phyloP scores from a whole-genome alignment of 2,888 invertebrate species.

The Heteropelma amictum region DNA sequence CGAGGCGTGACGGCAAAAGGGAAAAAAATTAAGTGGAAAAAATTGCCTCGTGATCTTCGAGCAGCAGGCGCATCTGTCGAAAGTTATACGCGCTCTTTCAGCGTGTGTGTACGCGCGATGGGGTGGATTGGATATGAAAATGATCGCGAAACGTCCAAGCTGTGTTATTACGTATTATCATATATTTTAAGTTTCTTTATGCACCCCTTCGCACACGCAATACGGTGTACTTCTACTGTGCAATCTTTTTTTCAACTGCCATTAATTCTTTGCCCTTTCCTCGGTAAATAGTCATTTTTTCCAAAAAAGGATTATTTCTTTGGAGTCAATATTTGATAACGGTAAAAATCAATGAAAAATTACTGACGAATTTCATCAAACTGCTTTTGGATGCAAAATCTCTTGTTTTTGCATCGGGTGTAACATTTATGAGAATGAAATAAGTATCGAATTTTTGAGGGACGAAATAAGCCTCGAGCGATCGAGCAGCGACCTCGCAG shows the following conservation, averaged over 20 bases:
- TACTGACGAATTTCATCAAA: too few species aligned
- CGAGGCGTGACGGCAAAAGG: slow-evolving; percentile 46
- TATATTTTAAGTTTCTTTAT: not conserved
- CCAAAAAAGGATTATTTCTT: too few species aligned
- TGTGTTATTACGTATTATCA: slow-evolving; percentile 19
- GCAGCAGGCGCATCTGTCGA: slow-evolving; percentile 56
- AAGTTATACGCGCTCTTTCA: slow-evolving; percentile 29
- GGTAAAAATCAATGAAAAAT: too few species aligned
- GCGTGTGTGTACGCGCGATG: slow-evolving; percentile 7
- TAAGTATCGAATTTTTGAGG: too few species aligned
- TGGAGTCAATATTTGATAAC: too few species aligned
- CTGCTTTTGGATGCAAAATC: too few species aligned
- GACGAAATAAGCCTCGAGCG: too few species aligned
- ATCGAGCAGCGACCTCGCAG: too few species aligned
- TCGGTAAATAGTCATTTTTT: not conserved
- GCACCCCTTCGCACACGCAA: not conserved
- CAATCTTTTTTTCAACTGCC: not conserved
- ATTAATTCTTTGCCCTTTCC: not conserved
- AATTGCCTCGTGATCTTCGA: slow-evolving; percentile 47
- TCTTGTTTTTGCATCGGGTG: too few species aligned
- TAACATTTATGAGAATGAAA: too few species aligned
- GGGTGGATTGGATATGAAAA: slow-evolving; percentile 31
- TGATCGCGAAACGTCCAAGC: slow-evolving; percentile 36
- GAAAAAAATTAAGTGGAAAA: slow-evolving; percentile 27
- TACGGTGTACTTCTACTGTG: not conserved